A percentile compares a stretch with the other conserved stretches of the same genome.
These are phyloP conservation scores for Girardinus metallicus DNA, from an alignment of 2,797 vertebrate genomes.

Conservation along the genomic window DNA sequence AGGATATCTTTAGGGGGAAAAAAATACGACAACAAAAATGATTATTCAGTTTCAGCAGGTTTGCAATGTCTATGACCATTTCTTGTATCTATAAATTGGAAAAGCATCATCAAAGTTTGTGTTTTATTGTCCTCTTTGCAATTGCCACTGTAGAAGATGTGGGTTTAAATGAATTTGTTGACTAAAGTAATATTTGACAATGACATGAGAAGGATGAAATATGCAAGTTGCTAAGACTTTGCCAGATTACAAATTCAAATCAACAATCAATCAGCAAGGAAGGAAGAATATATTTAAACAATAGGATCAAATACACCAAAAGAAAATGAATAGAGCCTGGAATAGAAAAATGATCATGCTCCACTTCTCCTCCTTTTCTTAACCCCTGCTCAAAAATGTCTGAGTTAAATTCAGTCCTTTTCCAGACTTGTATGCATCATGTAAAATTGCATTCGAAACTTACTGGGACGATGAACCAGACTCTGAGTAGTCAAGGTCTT, in stretches of 20 bases:
- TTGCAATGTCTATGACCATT: neutral
- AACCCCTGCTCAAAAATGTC: neutral
- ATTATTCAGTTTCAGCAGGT: neutral
- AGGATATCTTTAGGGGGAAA: slow-evolving; percentile 15
- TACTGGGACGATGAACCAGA: slow-evolving; percentile 58
- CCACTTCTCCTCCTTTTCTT: neutral
- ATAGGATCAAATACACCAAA: neutral
- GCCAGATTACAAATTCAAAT: neutral
- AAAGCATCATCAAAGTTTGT: neutral
- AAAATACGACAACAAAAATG: neutral
- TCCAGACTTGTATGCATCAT: neutral
- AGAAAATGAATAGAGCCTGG: neutral
- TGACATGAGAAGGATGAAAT: neutral
- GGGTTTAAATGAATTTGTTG: neutral
- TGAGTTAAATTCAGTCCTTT: neutral
- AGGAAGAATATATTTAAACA: neutral
- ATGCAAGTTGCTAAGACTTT: neutral
- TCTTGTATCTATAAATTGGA: neutral
- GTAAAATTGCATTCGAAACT: slow-evolving; percentile 36
- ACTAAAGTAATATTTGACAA: neutral
- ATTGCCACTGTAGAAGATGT: neutral
- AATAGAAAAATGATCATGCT: neutral
- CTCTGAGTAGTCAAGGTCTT: slow-evolving; percentile 62
- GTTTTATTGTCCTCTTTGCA: neutral
- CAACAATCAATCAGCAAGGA: neutral